Evolutionary conservation across 2,113 vertebrate species (phyloP).

Genomic region (Gymnarchus niloticus): DNA sequence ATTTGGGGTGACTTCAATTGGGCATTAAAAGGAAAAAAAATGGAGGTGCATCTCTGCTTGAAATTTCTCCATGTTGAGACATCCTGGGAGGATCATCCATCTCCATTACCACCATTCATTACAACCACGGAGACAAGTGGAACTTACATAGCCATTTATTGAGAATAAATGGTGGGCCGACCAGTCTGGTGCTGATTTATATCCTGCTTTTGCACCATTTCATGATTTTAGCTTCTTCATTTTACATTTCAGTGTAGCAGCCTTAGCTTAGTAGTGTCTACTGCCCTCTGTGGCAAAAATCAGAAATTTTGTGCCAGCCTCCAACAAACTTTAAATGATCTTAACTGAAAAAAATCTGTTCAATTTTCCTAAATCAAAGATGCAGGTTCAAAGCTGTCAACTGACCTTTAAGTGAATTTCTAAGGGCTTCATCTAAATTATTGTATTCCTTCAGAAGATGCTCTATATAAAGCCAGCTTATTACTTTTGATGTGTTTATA

Average conservation of each 20-base stretch:
- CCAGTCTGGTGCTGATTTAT: background rate
- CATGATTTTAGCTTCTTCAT: background rate
- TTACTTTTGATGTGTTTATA: slow-evolving; percentile 5
- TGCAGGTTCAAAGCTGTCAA: background rate
- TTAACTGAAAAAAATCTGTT: too few relatives aligned
- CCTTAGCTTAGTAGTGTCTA: background rate
- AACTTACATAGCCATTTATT: background rate
- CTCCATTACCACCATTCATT: background rate
- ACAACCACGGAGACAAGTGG: background rate
- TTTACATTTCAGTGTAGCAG: background rate
- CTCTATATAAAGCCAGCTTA: background rate
- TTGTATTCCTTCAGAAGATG: background rate
- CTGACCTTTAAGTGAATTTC: background rate
- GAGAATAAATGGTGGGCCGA: background rate
- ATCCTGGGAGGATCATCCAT: background rate
- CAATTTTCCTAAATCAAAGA: background rate
- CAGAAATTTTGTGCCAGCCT: too few relatives aligned
- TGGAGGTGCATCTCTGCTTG: background rate
- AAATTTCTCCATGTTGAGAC: background rate
- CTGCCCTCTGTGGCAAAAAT: too few relatives aligned
- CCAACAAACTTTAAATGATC: background rate
- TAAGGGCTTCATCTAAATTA: background rate
- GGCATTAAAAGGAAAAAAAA: background rate
- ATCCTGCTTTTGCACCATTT: background rate
- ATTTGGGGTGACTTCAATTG: background rate